Evolutionary conservation across 2,888 invertebrate species (phyloP), one percentile per base, ranked within the genome.

Genomic region (Blomia tropicalis): DNA sequence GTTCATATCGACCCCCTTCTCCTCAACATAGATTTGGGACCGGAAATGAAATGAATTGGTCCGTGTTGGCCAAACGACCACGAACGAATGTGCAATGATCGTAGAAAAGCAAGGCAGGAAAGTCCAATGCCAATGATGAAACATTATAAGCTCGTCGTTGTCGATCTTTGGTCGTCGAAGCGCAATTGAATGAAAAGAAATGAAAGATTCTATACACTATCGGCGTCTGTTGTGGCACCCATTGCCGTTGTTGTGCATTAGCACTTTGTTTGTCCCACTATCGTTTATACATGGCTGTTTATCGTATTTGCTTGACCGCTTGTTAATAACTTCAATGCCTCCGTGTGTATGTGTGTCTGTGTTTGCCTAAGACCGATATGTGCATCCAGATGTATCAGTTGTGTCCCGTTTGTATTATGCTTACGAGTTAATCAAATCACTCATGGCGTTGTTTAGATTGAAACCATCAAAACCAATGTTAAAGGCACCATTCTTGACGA

Each of bases 401-500:
- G n/a, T 41, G 41, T 41, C 14, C n/a, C n/a, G n/a, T n/a, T n/a
- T n/a, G n/a, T n/a, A n/a, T n/a, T n/a, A n/a, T n/a, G n/a, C n/a
- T n/a, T n/a, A n/a, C n/a, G 27, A 47, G 11, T n/a, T 47, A 47
- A 47, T 47, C 51, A 47, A 47, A 47, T 47, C 51, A 47, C 51
- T 47, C n/a, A 47, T 47, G 51, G 51, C 51, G 14, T 47, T 47
- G 51, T 47, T 47, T 47, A n/a, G n/a, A n/a, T n/a, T n/a, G n/a
- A n/a, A n/a, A n/a, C n/a, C n/a, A n/a, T n/a, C n/a, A n/a, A n/a
- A n/a, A n/a, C n/a, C n/a, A n/a, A n/a, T n/a, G n/a, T n/a, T n/a
- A n/a, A n/a, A n/a, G n/a, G n/a, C n/a, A n/a, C n/a, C n/a, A n/a
- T n/a, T n/a, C n/a, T n/a, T n/a, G n/a, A n/a, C n/a, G n/a, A n/a